Evolutionary conservation across 2,113 vertebrate species (phyloP), one percentile per base, ranked within the genome.

Genomic region (Myrmecobius fasciatus): DNA sequence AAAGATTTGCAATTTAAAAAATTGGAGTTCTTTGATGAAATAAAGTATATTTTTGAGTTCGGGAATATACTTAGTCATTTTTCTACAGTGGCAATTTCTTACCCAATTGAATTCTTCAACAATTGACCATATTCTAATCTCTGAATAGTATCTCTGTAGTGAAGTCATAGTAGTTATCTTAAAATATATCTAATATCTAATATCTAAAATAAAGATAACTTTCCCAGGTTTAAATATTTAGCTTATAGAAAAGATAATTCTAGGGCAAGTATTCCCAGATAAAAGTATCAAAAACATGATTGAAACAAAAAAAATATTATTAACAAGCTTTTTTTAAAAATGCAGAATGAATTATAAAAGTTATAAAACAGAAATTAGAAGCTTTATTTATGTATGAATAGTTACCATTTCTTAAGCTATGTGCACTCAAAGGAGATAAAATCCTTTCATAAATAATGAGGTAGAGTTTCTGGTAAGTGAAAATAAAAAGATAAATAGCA

Each of bases 351-450:
- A 95, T 52, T 95, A 67, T 94, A 95, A 51, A 91, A 95, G 97
- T 97, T 97, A 98, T 96, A 91, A 95, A 94, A 96, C 24, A 54
- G 92, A 96, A 96, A 53, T 95, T 52, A 54, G 25, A 94, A 89
- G 56, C 88, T 94, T 95, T 95, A 96, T 96, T 96, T 97, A 92
- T 93, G 91, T 93, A 36, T 96, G 48, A 53, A 91, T n/a, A 75
- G 90, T 95, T 52, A 89, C 90, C 89, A 93, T 94, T 97, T 96
- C 96, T 24, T 56, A 95, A 89, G 47, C 95, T 95, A 88, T 91
- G 89, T 75, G 75, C 95, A 49, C 96, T 97, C 93, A 95, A 91
- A 89, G 93, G 91, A 96, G 93, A 95, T 94, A 94, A 96, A 97
- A 14, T 56, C 8, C 46, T 95, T 91, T 96, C 93, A 96, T 89